Percentiles rank a stretch among this genome's conserved stretches.
These are phyloP conservation scores for Falco peregrinus DNA, from an alignment of 2,797 vertebrate genomes.

Conservation along the genomic window DNA sequence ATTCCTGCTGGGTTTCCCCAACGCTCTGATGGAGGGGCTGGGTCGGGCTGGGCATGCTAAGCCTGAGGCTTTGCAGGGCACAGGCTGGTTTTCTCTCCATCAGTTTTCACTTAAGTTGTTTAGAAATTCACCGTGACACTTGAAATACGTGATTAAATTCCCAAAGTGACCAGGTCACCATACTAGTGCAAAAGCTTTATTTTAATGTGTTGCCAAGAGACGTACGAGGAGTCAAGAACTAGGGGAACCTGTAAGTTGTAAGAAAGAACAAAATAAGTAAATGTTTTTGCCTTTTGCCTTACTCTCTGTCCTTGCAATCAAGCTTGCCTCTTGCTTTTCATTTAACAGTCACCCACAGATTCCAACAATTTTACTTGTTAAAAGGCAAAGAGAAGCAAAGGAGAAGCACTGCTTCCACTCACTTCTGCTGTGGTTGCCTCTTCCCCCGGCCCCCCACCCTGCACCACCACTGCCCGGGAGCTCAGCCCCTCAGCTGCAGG, in stretches of 20 bases:
- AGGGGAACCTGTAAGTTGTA: no score
- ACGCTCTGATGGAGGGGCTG: not conserved
- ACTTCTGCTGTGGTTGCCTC: not conserved
- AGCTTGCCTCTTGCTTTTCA: not conserved
- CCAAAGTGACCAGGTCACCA: not conserved
- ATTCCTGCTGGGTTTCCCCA: no score
- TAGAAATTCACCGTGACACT: not conserved
- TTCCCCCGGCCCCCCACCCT: accelerated
- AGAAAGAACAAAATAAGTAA: not conserved
- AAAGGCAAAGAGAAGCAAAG: not conserved
- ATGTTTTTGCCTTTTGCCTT: not conserved
- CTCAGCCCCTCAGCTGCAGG: not conserved
- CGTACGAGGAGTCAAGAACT: not conserved
- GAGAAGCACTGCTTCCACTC: not conserved
- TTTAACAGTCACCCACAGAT: not conserved
- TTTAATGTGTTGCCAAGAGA: not conserved
- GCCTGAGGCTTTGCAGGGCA: not conserved
- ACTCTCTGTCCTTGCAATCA: not conserved
- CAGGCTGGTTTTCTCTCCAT: not conserved
- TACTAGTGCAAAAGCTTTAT: not conserved
- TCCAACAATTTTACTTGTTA: not conserved
- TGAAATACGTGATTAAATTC: not conserved
- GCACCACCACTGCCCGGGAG: accelerated
- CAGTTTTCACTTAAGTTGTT: not conserved
- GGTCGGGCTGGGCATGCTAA: accelerated